phyloP scores from a whole-genome alignment of 1,140 invertebrate species.

The Papilio polyxenes region DNA sequence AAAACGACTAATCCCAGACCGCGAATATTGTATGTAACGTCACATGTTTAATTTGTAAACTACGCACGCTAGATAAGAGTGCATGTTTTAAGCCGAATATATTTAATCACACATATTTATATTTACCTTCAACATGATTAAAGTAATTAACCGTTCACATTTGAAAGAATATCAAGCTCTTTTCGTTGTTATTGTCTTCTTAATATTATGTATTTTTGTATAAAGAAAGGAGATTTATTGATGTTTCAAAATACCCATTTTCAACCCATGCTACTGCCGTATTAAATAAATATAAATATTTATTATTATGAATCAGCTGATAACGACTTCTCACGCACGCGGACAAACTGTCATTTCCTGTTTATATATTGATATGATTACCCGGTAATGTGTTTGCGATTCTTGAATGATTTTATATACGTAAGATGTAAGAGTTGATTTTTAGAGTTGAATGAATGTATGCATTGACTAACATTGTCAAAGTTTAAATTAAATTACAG shows the following conservation, averaged over 20 bases:
- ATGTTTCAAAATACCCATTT: background rate
- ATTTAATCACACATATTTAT: background rate
- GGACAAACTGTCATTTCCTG: constrained; percentile 7
- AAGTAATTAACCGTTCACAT: background rate
- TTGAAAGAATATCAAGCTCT: background rate
- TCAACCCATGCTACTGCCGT: background rate
- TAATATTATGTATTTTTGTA: background rate
- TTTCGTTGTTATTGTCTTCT: background rate
- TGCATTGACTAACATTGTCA: background rate
- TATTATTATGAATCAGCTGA: constrained; percentile 6
- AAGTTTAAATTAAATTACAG: background rate
- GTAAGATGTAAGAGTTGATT: background rate
- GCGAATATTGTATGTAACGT: constrained; percentile 11
- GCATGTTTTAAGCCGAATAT: background rate
- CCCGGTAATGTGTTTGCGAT: background rate
- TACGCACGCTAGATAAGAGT: constrained; percentile 13
- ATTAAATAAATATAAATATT: background rate
- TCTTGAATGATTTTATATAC: background rate
- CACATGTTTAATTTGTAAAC: constrained; percentile 6
- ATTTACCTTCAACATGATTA: constrained; percentile 9
- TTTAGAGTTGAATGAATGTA: background rate
- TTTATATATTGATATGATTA: constrained; percentile 6
- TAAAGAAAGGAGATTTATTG: background rate
- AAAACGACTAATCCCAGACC: constrained; percentile 28
- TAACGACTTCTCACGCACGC: constrained; percentile 16